Evolutionary conservation across 2,113 vertebrate species (phyloP).

Genomic region (Marcusenius ussheri): DNA sequence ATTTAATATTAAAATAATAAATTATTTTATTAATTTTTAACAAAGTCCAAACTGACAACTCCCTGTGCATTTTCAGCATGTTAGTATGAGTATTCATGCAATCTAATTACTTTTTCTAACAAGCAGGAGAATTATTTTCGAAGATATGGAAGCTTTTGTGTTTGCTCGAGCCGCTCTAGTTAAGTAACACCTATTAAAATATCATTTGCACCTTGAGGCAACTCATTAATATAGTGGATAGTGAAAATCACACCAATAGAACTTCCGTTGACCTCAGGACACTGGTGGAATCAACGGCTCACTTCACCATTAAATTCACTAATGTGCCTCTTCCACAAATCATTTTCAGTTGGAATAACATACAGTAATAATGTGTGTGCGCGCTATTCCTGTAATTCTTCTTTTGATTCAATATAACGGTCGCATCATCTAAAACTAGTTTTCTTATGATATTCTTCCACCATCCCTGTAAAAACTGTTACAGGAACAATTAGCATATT

Average conservation of each 20-base stretch:
- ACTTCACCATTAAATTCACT: constrained; percentile 60
- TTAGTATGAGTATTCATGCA: constrained; percentile 62
- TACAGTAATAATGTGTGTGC: constrained; percentile 27
- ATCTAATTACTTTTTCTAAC: constrained; percentile 74
- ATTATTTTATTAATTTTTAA: constrained; percentile 67
- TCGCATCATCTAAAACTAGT: neutral
- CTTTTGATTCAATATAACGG: neutral
- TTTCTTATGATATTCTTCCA: neutral
- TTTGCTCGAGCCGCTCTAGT: constrained; percentile 55
- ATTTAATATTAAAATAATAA: constrained; percentile 59
- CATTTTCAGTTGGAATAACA: constrained; percentile 73
- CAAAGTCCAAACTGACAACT: constrained; percentile 62
- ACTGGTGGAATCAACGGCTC: constrained; percentile 59
- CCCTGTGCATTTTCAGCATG: constrained; percentile 70
- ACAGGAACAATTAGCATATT: constrained; percentile 3
- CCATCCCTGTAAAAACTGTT: neutral
- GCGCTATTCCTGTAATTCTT: neutral
- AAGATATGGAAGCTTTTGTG: constrained; percentile 44
- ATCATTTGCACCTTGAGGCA: constrained; percentile 83
- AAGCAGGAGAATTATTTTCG: constrained; percentile 55
- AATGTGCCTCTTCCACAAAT: constrained; percentile 48
- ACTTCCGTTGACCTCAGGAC: constrained; percentile 73
- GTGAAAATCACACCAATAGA: constrained; percentile 71
- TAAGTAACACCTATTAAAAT: constrained; percentile 78
- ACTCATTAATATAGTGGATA: constrained; percentile 91